These are phyloP conservation scores for Eumacrocentrus americanus DNA, from an alignment of 2,888 invertebrate species.

Conservation along the genomic window DNA sequence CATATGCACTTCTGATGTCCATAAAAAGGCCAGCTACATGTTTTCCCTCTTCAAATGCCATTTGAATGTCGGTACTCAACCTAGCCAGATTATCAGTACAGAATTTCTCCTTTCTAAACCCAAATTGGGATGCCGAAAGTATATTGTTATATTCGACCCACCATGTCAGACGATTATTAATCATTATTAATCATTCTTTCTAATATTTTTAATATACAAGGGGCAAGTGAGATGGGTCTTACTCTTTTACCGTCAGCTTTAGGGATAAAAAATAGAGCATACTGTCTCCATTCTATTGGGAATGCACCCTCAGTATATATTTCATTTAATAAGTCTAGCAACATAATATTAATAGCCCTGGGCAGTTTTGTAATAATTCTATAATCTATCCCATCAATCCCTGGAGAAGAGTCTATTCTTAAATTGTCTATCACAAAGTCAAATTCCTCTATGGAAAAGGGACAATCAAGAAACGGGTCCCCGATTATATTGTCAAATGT, in stretches of 20 bases:
- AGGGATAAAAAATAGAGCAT: constrained; percentile 30
- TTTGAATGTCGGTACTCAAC: neutral
- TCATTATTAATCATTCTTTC: constrained; percentile 23
- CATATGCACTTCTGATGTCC: constrained; percentile 23
- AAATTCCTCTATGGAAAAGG: constrained; percentile 6
- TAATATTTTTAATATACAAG: constrained; percentile 22
- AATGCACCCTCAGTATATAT: constrained; percentile 1
- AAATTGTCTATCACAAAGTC: neutral
- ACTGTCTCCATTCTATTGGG: constrained; percentile 31
- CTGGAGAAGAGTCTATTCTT: neutral
- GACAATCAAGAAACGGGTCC: neutral
- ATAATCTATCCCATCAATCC: constrained; percentile 19
- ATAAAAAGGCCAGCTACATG: constrained; percentile 5
- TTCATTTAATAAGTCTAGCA: constrained; percentile 18
- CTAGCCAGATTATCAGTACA: constrained; percentile 1
- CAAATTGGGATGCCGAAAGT: constrained; percentile 10
- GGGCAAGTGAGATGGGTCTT: constrained; percentile 21
- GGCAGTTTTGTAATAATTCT: constrained; percentile 9
- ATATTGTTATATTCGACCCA: constrained; percentile 19
- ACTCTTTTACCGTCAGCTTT: constrained; percentile 30
- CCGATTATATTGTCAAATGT: neutral
- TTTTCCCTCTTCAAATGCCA: constrained; percentile 1
- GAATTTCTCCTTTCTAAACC: constrained; percentile 8
- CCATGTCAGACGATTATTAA: constrained; percentile 18
- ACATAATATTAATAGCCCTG: neutral